These are phyloP conservation scores for Phrynosoma platyrhinos DNA, from an alignment of 2,113 vertebrate species.

Conservation along the genomic window DNA sequence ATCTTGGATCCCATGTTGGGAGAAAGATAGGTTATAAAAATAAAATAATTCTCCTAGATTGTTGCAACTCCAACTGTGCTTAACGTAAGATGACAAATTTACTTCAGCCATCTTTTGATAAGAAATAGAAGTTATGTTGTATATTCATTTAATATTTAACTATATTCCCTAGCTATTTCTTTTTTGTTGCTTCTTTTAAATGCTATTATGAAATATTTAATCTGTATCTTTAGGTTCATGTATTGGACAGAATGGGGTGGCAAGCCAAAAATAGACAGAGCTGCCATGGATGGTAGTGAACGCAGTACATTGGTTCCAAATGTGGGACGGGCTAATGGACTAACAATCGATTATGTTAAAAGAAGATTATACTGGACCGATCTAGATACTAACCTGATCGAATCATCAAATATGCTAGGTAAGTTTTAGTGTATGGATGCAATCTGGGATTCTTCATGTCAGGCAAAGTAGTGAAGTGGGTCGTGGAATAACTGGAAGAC, in stretches of 20 bases:
- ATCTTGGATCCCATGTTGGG: too few species aligned
- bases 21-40: too few species aligned
- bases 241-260: slow-evolving; percentile 99
- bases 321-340: slow-evolving; percentile 93
- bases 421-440: slow-evolving; percentile 29
- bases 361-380: slow-evolving; percentile 96
- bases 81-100: slow-evolving; percentile 6
- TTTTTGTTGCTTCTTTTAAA: slow-evolving; percentile 7
- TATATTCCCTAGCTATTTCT: slow-evolving; percentile 15
- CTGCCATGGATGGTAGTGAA: slow-evolving; percentile 93
- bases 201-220: not conserved
- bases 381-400: slow-evolving; percentile 94
- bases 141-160: slow-evolving; percentile 50
- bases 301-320: slow-evolving; percentile 90
- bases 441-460: not conserved
- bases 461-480: not conserved
- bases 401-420: slow-evolving; percentile 98
- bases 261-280: slow-evolving; percentile 94
- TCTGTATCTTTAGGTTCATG: slow-evolving; percentile 86
- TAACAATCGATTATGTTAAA: slow-evolving; percentile 96
- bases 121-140: slow-evolving; percentile 27
- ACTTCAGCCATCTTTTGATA: slow-evolving; percentile 44
- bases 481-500: not conserved
- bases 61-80: too few species aligned
- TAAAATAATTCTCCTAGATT: too few species aligned